Conservation (phyloP, 2,113 vertebrate species). For the Brachyhypopomus gauderio region DNA sequence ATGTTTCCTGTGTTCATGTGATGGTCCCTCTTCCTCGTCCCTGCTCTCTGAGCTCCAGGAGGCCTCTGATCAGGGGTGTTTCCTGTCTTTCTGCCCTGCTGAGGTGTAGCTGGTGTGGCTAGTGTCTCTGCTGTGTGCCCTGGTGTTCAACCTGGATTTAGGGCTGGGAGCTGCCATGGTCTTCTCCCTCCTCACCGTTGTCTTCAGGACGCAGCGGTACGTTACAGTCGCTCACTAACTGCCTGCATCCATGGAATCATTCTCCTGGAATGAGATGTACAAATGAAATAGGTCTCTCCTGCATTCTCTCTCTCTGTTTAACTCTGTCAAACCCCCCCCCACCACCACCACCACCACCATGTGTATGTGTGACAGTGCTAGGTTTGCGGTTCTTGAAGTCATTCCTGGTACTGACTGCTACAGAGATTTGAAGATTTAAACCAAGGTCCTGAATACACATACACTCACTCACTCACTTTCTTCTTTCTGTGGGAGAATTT, state of each 20-base stretch:
- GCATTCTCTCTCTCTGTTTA: neutral
- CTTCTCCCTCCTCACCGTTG: conserved; percentile 80
- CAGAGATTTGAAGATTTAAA: conserved; percentile 76
- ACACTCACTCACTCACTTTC: neutral
- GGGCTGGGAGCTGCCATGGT: conserved; percentile 77
- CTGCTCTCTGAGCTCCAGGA: too few species aligned
- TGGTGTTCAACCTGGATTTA: conserved; percentile 83
- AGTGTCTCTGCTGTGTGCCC: conserved; percentile 77
- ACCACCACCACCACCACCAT: conserved; percentile 60
- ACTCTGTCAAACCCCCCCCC: neutral
- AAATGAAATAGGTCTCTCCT: neutral
- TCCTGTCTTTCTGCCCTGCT: too few species aligned
- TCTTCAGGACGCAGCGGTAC: conserved; percentile 87
- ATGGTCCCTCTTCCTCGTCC: too few species aligned
- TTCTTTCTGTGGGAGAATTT: neutral
- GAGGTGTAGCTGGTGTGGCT: conserved; percentile 81
- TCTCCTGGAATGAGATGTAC: neutral
- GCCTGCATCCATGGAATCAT: too few species aligned
- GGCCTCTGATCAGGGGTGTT: too few species aligned
- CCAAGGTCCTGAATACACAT: conserved; percentile 67
- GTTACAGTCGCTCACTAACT: conserved; percentile 36
- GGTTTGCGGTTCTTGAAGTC: conserved; percentile 78
- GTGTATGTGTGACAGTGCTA: conserved; percentile 69
- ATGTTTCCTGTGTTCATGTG: too few species aligned
- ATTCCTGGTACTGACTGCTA: conserved; percentile 81